Percentiles rank a stretch among this genome's conserved stretches.
phyloP scores from a whole-genome alignment of 2,888 invertebrate genomes.

The Chaitophorus viminalis region DNA sequence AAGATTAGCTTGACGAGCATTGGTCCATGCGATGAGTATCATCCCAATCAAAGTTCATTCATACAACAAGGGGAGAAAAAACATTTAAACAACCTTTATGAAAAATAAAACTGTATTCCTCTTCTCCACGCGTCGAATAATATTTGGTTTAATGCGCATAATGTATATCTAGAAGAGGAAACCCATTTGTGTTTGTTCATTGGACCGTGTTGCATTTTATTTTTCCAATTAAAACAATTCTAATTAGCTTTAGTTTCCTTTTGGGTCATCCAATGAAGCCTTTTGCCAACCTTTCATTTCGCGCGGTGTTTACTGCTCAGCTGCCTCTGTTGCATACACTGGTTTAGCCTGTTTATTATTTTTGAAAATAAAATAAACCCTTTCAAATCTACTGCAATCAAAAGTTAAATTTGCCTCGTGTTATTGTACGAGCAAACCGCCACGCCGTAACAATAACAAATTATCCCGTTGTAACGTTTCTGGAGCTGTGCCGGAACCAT shows the following conservation, averaged over 20 bases:
- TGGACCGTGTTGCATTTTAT: constrained; percentile 31
- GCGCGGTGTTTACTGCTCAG: constrained; percentile 5
- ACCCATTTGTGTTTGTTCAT: constrained; percentile 19
- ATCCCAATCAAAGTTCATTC: constrained; percentile 44
- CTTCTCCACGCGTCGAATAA: not conserved
- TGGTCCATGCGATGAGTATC: not conserved
- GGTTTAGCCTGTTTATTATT: constrained; percentile 39
- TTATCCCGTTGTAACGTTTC: not conserved
- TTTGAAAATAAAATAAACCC: constrained; percentile 12
- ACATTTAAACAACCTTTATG: constrained; percentile 31
- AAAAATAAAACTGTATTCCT: constrained; percentile 27
- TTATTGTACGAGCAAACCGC: not conserved
- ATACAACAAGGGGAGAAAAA: not conserved
- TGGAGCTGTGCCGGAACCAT: not conserved
- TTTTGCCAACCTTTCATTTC: constrained; percentile 4
- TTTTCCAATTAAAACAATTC: constrained; percentile 55
- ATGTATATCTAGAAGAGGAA: not conserved
- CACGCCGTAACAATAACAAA: not conserved
- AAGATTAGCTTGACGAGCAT: constrained; percentile 21
- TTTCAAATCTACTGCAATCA: not conserved
- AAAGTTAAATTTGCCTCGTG: not conserved
- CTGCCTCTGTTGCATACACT: not conserved
- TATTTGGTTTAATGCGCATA: constrained; percentile 29
- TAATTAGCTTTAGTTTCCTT: constrained; percentile 52
- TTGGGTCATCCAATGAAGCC: not conserved